Percentiles rank a stretch among this genome's conserved stretches.
Conservation (phyloP, 2,888 invertebrate genomes). For the Cynaeus angustus region DNA sequence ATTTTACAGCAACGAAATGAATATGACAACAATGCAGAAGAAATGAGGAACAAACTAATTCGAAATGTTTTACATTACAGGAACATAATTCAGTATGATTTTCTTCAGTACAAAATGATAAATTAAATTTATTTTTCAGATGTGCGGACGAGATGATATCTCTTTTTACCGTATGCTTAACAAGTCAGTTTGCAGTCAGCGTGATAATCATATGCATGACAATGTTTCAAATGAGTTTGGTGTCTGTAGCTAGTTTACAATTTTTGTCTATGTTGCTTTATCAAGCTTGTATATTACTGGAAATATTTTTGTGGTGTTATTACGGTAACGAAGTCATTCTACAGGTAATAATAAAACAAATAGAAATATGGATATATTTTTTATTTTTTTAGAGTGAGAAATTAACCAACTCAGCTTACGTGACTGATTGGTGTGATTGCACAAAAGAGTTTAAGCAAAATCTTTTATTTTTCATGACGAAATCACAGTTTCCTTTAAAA, state of each 20-base stretch:
- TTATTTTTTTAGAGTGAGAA: slow-evolving; percentile 69
- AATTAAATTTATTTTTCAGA: slow-evolving; percentile 42
- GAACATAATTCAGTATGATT: slow-evolving; percentile 15
- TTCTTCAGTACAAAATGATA: background rate
- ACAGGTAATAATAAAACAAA: slow-evolving; percentile 68
- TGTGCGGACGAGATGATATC: slow-evolving; percentile 50
- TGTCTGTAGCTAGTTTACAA: slow-evolving; percentile 55
- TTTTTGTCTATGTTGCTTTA: slow-evolving; percentile 74
- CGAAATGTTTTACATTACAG: background rate
- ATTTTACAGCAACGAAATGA: background rate
- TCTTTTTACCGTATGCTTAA: slow-evolving; percentile 51
- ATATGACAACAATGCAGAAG: background rate
- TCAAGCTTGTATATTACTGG: slow-evolving; percentile 74
- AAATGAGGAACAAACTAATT: background rate
- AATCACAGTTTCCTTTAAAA: slow-evolving; percentile 72
- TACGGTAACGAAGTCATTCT: slow-evolving; percentile 75
- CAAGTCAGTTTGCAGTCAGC: slow-evolving; percentile 65
- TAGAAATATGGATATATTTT: slow-evolving; percentile 5
- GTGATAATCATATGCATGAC: slow-evolving; percentile 68
- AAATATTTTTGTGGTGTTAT: slow-evolving; percentile 75
- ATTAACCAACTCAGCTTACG: slow-evolving; percentile 70
- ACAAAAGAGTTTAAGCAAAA: slow-evolving; percentile 68
- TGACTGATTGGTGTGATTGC: slow-evolving; percentile 68
- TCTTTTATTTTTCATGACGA: slow-evolving; percentile 72
- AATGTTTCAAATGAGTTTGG: slow-evolving; percentile 67